Evolutionary conservation across 2,797 vertebrate species (phyloP), one percentile per base, ranked within the genome.

Genomic region (Sebastolobus altivelis): DNA sequence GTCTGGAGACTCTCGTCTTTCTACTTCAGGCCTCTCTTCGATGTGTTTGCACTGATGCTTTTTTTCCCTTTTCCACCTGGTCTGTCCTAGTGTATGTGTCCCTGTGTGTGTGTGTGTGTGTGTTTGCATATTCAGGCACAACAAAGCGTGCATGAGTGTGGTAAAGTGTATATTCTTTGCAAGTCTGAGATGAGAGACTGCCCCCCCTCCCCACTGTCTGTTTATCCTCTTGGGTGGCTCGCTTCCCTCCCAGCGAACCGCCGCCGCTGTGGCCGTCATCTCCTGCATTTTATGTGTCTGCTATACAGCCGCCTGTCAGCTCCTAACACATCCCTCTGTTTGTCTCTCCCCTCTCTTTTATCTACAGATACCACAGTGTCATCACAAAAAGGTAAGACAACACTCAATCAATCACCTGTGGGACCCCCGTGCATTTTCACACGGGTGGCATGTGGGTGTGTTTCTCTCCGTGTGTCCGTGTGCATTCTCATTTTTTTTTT

Each of bases 301-400:
- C 37, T 49, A 8, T 72, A 71, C 84, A 73, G 54, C 79, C 25
- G 62, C 37, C 76, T 87, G 84, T 87, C 83, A 75, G 38, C 55
- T 76, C 33, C 72, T 89, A 88, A 94, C 83, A 38, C 59, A 68
- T 65, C 60, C 49, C 54, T 87, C 58, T 83, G 35, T 88, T 75
- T 86, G 35, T 84, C 65, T 91, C 25, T 25, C 25, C 25, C 59
- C 76, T 87, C 69, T 89, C 88, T 92, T 88, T 90, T 79, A 82
- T 92, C 85, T 87, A 22, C 91, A 96, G 96, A 93, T 87, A 86
- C 94, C 81, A 80, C 84, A 10, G 85, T 96, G 81, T 93, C 95
- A 77, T 90, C 94, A 37, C 94, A 93, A 73, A 90, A 90, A 95
- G 96, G 96, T 96, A 94, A 95, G 94, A 86, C 85, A 62, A 78